A percentile compares a stretch with the other conserved stretches of the same genome.
Evolutionary conservation across 2,113 vertebrate genomes (phyloP).

Genomic region (Callipepla squamata): DNA sequence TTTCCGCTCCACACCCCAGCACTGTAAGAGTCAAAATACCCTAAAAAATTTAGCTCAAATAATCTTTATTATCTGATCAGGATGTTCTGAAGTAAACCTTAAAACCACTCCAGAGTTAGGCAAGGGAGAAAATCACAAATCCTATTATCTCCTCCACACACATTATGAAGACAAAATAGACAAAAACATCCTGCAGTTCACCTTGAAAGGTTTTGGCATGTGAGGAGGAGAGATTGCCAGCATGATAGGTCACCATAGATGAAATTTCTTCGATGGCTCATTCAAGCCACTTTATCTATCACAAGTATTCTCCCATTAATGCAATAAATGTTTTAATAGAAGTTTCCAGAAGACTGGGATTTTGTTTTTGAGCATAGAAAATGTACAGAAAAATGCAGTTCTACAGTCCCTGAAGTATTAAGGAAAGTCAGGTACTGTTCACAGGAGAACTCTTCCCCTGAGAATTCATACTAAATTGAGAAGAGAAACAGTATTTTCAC

Average conservation of each 20-base stretch:
- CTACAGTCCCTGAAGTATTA: neutral
- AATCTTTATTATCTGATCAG: constrained; percentile 22
- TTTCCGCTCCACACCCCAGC: neutral
- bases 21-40: neutral
- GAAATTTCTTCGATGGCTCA: neutral
- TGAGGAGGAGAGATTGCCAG: neutral
- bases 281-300: neutral
- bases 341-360: neutral
- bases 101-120: neutral
- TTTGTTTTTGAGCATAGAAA: neutral
- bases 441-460: neutral
- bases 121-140: constrained; percentile 34
- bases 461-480: neutral
- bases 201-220: neutral
- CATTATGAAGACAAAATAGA: neutral
- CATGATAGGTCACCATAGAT: neutral
- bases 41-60: constrained; percentile 19
- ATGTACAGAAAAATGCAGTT: neutral
- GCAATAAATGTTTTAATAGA: neutral
- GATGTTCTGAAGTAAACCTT: constrained; percentile 46
- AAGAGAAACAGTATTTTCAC: neutral
- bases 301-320: neutral
- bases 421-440: neutral
- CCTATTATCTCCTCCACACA: neutral
- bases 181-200: neutral